A percentile compares a stretch with the other conserved stretches of the same genome.
Conservation (phyloP, 2,888 invertebrate species). For the Netelia inedita region DNA sequence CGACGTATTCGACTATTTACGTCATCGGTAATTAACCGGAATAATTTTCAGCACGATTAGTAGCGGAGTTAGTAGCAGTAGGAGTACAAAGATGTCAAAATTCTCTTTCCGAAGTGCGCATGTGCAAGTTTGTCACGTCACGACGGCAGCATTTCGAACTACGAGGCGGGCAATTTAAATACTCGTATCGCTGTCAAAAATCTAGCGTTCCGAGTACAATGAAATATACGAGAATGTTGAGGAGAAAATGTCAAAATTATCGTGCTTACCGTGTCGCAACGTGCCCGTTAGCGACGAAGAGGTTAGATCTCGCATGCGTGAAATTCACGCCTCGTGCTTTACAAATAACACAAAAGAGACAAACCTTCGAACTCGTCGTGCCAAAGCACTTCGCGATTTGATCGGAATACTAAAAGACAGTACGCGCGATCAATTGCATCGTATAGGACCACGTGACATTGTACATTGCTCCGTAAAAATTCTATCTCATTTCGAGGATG, state of each 20-base stretch:
- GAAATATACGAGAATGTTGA: slow-evolving; percentile 20
- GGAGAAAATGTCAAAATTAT: slow-evolving; percentile 52
- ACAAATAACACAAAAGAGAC: slow-evolving; percentile 21
- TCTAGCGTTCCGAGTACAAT: not conserved
- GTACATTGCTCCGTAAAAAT: slow-evolving; percentile 75
- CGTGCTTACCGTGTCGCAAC: slow-evolving; percentile 33
- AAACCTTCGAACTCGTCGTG: slow-evolving; percentile 51
- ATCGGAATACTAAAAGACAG: slow-evolving; percentile 71
- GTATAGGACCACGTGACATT: slow-evolving; percentile 69
- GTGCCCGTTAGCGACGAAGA: slow-evolving; percentile 68
- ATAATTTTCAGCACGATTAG: slow-evolving; percentile 5
- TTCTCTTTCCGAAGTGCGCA: not conserved
- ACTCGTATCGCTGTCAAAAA: not conserved
- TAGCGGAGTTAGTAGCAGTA: too few relatives aligned
- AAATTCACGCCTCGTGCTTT: slow-evolving; percentile 65
- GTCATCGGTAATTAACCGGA: not conserved
- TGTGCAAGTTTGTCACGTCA: not conserved
- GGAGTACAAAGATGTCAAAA: not conserved
- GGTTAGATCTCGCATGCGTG: slow-evolving; percentile 70
- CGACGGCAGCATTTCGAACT: not conserved
- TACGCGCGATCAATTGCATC: slow-evolving; percentile 71
- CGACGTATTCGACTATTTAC: not conserved
- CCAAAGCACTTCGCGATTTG: slow-evolving; percentile 71
- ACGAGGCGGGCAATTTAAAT: slow-evolving; percentile 15
- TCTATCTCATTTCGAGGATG: slow-evolving; percentile 73